A percentile compares a stretch with the other conserved stretches of the same genome.
These are phyloP conservation scores for Numenius phaeopus DNA, from an alignment of 2,797 vertebrate species.

Conservation along the genomic window DNA sequence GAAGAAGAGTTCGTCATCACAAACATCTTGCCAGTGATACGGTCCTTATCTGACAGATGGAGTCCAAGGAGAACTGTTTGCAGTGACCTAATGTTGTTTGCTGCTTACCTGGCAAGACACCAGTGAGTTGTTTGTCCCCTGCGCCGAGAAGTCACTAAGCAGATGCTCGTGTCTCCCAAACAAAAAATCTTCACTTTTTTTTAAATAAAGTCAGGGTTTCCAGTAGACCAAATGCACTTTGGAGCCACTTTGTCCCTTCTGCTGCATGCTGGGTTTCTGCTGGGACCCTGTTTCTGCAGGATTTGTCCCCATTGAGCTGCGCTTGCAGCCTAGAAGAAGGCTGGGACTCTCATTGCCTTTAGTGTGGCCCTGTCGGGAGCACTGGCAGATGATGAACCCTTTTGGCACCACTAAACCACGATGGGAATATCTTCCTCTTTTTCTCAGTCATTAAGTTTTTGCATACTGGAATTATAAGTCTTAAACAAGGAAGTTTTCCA, in stretches of 20 bases:
- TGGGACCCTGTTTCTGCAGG: not conserved
- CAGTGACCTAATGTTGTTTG: conserved; percentile 46
- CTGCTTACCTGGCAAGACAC: conserved; percentile 40
- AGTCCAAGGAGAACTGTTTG: conserved; percentile 53
- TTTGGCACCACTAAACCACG: conserved; percentile 41
- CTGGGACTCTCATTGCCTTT: not conserved
- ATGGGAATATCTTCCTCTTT: conserved; percentile 33
- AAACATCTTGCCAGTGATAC: conserved; percentile 48
- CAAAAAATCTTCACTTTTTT: not conserved
- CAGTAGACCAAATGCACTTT: not conserved
- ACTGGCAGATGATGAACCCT: conserved; percentile 23
- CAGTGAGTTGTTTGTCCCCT: not conserved
- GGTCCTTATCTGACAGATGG: conserved; percentile 65
- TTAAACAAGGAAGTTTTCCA: conserved; percentile 64
- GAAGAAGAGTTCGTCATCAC: conserved; percentile 37
- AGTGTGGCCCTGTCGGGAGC: not conserved
- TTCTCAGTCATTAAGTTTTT: conserved; percentile 63
- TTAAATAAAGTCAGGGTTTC: not conserved
- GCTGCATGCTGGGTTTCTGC: accelerated
- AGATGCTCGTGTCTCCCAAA: not conserved
- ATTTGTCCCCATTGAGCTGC: not conserved
- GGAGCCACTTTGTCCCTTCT: not conserved
- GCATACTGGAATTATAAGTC: conserved; percentile 41
- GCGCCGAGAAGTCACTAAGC: not conserved
- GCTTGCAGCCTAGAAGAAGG: not conserved